phyloP scores from a whole-genome alignment of 2,888 invertebrate species.

The Dugesia japonica region DNA sequence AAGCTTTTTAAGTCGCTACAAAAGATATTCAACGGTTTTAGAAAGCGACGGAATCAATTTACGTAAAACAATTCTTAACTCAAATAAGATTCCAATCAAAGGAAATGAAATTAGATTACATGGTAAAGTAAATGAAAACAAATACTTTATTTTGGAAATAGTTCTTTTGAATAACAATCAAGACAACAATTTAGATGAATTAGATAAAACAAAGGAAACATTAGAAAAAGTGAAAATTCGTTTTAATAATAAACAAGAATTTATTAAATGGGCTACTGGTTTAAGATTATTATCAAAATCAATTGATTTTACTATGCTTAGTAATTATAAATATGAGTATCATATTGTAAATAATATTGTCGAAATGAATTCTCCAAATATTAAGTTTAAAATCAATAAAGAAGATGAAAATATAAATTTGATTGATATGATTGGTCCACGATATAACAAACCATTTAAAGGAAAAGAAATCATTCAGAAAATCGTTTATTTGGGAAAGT shows the following conservation, averaged over 20 bases:
- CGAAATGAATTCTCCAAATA: neutral
- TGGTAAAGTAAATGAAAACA: neutral
- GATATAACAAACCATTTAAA: neutral
- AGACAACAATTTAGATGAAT: neutral
- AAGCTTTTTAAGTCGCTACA: neutral
- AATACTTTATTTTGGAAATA: neutral
- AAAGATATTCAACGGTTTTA: neutral
- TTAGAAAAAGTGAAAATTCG: neutral
- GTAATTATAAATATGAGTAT: neutral
- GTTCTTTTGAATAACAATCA: neutral
- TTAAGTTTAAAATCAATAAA: neutral
- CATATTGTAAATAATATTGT: neutral
- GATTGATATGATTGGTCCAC: neutral
- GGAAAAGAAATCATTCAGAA: neutral
- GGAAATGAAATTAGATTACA: neutral
- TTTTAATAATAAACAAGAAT: neutral
- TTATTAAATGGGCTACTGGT: constrained; percentile 4
- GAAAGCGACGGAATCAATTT: neutral
- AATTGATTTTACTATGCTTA: neutral
- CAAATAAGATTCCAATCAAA: constrained; percentile 9
- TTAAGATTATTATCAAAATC: neutral
- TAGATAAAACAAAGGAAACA: neutral
- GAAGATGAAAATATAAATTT: neutral
- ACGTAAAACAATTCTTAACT: neutral
- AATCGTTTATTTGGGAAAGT: neutral